phyloP scores from a whole-genome alignment of 2,888 invertebrate genomes.

The Coleophora flavipennella region DNA sequence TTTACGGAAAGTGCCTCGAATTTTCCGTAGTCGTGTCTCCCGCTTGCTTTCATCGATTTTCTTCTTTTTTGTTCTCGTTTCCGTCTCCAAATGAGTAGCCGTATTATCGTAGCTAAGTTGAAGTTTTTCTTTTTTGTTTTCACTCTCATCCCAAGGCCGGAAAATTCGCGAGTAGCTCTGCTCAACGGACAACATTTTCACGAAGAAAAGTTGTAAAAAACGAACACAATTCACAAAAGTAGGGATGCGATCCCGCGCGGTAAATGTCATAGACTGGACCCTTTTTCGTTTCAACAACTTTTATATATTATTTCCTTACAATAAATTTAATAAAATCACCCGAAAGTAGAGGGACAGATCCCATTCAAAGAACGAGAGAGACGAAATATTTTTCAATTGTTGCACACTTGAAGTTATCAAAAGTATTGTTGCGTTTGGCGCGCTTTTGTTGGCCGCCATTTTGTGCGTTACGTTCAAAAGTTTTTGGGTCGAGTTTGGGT shows the following conservation, averaged over 20 bases:
- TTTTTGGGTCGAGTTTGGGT: constrained; percentile 18
- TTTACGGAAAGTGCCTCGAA: constrained; percentile 55
- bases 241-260: constrained; percentile 42
- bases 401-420: constrained; percentile 49
- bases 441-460: constrained; percentile 9
- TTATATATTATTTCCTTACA: constrained; percentile 70
- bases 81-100: constrained; percentile 17
- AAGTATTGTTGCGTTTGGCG: constrained; percentile 22
- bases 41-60: constrained; percentile 40
- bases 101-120: constrained; percentile 21
- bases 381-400: constrained; percentile 72
- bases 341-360: constrained; percentile 57
- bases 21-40: constrained; percentile 57
- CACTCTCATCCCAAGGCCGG: constrained; percentile 75
- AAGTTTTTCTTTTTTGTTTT: constrained; percentile 25
- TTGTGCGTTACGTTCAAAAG: constrained; percentile 17
- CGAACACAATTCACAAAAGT: constrained; percentile 12
- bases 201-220: constrained; percentile 8
- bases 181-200: constrained; percentile 48
- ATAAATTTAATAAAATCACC: constrained; percentile 69
- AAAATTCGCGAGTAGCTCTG: constrained; percentile 69
- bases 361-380: constrained; percentile 66
- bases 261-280: constrained; percentile 52
- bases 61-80: constrained; percentile 31
- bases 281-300: constrained; percentile 62